Conservation (phyloP, 1,140 invertebrate species). For the Drosophila ohnishii region DNA sequence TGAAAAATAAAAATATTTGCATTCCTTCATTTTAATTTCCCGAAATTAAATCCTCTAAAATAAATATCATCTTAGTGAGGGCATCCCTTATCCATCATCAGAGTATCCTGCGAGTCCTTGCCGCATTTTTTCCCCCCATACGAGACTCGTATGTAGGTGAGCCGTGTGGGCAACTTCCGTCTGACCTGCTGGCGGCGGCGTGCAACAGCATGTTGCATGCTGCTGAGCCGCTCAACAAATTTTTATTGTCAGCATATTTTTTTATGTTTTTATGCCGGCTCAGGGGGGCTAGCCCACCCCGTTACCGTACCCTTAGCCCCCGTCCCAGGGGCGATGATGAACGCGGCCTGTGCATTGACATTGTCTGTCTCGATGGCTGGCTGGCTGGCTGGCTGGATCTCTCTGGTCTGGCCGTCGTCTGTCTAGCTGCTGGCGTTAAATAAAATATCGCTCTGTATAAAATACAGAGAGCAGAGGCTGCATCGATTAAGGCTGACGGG, state of each 20-base stretch:
- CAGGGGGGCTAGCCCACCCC: neutral
- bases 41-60: too few relatives aligned
- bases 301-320: neutral
- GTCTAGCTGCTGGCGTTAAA: constrained; percentile 69
- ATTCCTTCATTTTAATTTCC: neutral
- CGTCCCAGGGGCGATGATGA: constrained; percentile 59
- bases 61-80: neutral
- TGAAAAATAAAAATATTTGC: too few relatives aligned
- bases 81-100: neutral
- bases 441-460: constrained; percentile 77
- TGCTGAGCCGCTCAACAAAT: constrained; percentile 72
- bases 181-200: constrained; percentile 48
- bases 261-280: constrained; percentile 67
- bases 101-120: neutral
- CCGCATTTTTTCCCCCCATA: constrained; percentile 6
- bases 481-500: constrained; percentile 75
- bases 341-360: constrained; percentile 69
- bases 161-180: constrained; percentile 43
- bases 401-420: constrained; percentile 35
- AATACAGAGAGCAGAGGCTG: constrained; percentile 44
- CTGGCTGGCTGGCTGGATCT: constrained; percentile 6
- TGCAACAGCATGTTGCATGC: constrained; percentile 80
- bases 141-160: constrained; percentile 40
- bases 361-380: constrained; percentile 41
- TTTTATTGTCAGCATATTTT: constrained; percentile 81